Conservation (phyloP, 2,888 invertebrate genomes). For the Tyria jacobaeae region DNA sequence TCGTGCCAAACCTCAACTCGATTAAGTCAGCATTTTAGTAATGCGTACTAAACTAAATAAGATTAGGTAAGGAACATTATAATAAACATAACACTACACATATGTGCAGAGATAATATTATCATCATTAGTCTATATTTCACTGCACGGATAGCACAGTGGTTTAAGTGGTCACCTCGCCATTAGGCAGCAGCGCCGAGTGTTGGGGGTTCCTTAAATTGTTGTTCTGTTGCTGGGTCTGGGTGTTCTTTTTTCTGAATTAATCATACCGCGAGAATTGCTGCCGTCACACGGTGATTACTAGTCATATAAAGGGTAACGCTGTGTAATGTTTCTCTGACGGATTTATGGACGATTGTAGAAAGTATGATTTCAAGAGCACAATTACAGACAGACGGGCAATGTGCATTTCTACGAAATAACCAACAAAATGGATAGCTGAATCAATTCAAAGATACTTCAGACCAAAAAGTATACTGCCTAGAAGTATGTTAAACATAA, state of each 20-base stretch:
- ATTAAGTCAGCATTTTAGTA: conserved; percentile 12
- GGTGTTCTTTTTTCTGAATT: too few relatives aligned
- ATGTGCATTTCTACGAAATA: too few relatives aligned
- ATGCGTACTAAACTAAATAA: conserved; percentile 12
- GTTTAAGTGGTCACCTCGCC: too few relatives aligned
- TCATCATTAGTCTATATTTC: too few relatives aligned
- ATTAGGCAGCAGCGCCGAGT: too few relatives aligned
- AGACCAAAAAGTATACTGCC: background rate
- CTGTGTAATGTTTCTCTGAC: background rate
- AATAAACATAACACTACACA: conserved; percentile 1
- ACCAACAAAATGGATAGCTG: background rate
- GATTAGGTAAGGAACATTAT: conserved; percentile 10
- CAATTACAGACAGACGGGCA: too few relatives aligned
- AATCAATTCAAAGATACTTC: background rate
- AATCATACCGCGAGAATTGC: background rate
- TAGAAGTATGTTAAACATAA: too few relatives aligned
- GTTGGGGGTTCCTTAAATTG: too few relatives aligned
- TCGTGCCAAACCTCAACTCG: conserved; percentile 9
- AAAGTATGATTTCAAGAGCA: too few relatives aligned
- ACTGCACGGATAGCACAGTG: too few relatives aligned
- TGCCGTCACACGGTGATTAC: background rate
- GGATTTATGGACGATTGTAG: background rate
- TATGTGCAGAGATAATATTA: conserved; percentile 3
- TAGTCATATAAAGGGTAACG: background rate
- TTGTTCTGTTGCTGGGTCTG: too few relatives aligned